Percentiles rank a stretch among this genome's conserved stretches.
phyloP scores from a whole-genome alignment of 2,113 vertebrate species.

The human (Homo sapiens) region GRCh38 chr21:44811501-44812000 shows the following conservation, averaged over 20 bases:
- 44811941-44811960: background rate
- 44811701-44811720: background rate
- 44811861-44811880: background rate
- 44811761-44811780: too few relatives aligned
- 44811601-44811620: background rate
- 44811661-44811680: background rate
- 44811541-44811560: too few relatives aligned
- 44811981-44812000: too few relatives aligned
- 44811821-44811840: background rate
- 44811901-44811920: background rate
- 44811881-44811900: background rate
- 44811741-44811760: rapidly evolving
- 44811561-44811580: too few relatives aligned
- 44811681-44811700: rapidly evolving
- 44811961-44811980: too few relatives aligned
- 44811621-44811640: background rate
- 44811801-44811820: background rate
- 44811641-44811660: background rate
- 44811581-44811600: too few relatives aligned
- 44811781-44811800: rapidly evolving
- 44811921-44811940: too few relatives aligned
- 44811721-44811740: background rate
- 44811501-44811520: too few relatives aligned
- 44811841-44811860: too few relatives aligned
- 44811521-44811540: too few relatives aligned